Conservation (phyloP, 2,797 vertebrate species). For the Leuciscus waleckii region DNA sequence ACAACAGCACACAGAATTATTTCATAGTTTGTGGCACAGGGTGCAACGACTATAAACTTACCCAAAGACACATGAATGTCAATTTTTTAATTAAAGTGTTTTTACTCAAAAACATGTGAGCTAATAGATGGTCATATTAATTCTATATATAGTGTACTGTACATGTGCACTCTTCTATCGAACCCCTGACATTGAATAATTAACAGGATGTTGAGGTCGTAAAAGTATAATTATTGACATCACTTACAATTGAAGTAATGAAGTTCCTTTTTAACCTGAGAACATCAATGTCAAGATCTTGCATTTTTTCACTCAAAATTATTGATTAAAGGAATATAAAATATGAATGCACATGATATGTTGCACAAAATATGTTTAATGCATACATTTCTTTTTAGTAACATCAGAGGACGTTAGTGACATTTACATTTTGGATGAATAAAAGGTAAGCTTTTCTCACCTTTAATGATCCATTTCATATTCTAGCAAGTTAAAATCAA, state of each 20-base stretch:
- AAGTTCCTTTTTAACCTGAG: constrained; percentile 18
- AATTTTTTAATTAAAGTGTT: constrained; percentile 61
- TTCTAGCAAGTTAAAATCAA: constrained; percentile 15
- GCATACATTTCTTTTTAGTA: background rate
- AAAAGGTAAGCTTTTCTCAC: background rate
- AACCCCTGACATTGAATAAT: constrained; percentile 35
- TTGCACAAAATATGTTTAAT: background rate
- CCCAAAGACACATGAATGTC: constrained; percentile 58
- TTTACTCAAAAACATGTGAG: background rate
- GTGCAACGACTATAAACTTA: constrained; percentile 58
- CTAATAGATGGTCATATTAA: constrained; percentile 5
- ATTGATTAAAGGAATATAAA: constrained; percentile 19
- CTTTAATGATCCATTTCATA: constrained; percentile 8
- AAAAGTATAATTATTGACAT: constrained; percentile 20
- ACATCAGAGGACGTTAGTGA: background rate
- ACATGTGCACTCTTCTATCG: background rate
- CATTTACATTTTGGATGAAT: constrained; percentile 23
- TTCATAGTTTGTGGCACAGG: constrained; percentile 68
- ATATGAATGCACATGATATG: background rate
- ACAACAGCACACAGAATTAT: constrained; percentile 73
- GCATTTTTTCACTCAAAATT: constrained; percentile 8
- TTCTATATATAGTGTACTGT: background rate
- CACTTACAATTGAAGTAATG: constrained; percentile 29
- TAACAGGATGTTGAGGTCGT: constrained; percentile 8
- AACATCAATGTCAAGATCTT: constrained; percentile 17